Percentiles rank a stretch among this genome's conserved stretches.
Conservation (phyloP, 2,797 vertebrate species). For the Arnoldichthys spilopterus region DNA sequence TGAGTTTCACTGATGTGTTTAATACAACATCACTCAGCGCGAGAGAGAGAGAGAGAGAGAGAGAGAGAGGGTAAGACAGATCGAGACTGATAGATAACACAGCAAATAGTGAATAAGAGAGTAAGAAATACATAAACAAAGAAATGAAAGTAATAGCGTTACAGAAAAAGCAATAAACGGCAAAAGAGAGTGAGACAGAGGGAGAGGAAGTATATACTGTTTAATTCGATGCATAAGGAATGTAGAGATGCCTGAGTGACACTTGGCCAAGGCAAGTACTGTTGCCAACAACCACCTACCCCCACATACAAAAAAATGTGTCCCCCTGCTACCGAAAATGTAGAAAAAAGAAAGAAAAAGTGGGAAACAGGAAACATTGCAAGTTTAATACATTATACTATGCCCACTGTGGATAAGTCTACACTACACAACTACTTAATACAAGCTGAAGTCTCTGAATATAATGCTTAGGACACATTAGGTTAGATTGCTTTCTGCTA, state of each 20-base stretch:
- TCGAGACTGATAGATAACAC: neutral
- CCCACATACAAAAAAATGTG: no score
- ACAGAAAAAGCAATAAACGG: conserved; percentile 24
- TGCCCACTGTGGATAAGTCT: no score
- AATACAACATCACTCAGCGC: neutral
- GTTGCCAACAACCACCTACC: no score
- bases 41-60: neutral
- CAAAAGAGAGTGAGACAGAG: conserved; percentile 33
- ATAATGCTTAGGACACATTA: neutral
- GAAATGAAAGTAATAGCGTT: conserved; percentile 51
- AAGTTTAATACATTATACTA: no score
- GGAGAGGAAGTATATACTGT: conserved; percentile 16
- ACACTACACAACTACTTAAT: no score
- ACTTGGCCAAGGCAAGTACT: no score
- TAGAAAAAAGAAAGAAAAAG: no score
- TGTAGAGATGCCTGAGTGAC: no score
- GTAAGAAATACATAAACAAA: conserved; percentile 49
- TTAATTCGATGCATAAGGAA: no score
- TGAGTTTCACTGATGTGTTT: conserved; percentile 4
- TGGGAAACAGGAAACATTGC: no score
- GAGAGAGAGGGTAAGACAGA: neutral
- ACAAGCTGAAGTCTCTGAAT: no score
- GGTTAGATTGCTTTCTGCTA: neutral
- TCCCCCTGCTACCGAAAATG: no score
- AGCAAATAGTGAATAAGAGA: neutral